Base-by-base conservation (phyloP, 35 echinoderm and acorn worm genomes). In the Patiria miniata region DNA sequence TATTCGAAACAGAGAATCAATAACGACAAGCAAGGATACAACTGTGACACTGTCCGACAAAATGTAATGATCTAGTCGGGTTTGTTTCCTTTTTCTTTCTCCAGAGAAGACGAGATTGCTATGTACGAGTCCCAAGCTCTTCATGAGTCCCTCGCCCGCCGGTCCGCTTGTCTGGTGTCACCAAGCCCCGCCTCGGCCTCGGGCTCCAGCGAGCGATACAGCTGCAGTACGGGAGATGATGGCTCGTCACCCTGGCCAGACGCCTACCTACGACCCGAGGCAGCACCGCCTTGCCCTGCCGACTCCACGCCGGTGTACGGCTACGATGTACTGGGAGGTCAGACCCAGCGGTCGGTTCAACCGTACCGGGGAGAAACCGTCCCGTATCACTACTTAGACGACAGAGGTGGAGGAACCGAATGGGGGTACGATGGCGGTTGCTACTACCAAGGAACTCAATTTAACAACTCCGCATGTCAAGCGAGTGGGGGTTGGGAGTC, bases 61-160 rank as follows among this genome's bases (percentile, higher is more conserved):
- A n/a, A n/a, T n/a, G n/a, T n/a, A n/a, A n/a, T n/a, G n/a, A n/a
- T n/a, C n/a, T 47, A 6, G 42, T 47, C 4, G 42, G 42, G 4
- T 47, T 47, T 47, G 42, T 47, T 12, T 47, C 42, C 29, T 0
- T 36, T 61, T 30, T 73, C 29, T 26, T 36, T 73, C 7, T 16
- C 2, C 26, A 73, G 65, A 36, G 65, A 73, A 34, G 65, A 73
- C 65, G 65, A 73, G 34, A 73, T 73, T 8, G 65, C 65, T 36
- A 73, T 73, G 65, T 73, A 73, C n/a, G 65, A 73, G 34, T 73
- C 65, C 14, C 65, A 73, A 23, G 65, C 65, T 30, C 65, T 73
- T 32, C 65, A 73, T 34, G 65, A 73, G 26, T 32, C 65, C 26
- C 65, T 73, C 26, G 65, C 65, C 29, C 65, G 65, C 34, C 65